Evolutionary conservation across 2,113 vertebrate species (phyloP).

Genomic region (Orcinus orca): DNA sequence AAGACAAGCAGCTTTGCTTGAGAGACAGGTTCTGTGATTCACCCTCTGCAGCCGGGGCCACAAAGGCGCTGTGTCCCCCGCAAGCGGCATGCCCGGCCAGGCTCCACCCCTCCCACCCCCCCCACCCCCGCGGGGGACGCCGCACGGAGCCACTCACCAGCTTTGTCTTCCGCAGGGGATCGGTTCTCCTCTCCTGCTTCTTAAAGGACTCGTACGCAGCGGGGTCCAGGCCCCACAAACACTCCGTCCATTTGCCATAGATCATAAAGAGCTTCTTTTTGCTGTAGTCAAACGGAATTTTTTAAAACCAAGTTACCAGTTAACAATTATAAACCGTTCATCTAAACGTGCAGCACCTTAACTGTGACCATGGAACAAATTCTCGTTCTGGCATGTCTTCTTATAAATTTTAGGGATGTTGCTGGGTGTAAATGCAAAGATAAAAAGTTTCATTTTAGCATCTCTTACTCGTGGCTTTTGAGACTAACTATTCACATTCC

Average conservation of each 20-base stretch:
- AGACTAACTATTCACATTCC: not conserved
- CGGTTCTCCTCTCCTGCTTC: slow-evolving; percentile 90
- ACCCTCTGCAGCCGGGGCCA: not conserved
- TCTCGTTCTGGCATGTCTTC: not conserved
- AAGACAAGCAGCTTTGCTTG: fast-evolving
- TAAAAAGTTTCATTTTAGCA: not conserved
- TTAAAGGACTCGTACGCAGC: slow-evolving; percentile 87
- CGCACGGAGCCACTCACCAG: slow-evolving; percentile 79
- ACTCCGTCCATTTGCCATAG: slow-evolving; percentile 99
- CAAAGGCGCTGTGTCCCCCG: not conserved
- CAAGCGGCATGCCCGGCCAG: not conserved
- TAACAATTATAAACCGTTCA: not conserved
- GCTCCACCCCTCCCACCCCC: not conserved
- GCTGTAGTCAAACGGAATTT: slow-evolving; percentile 78
- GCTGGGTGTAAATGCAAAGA: not conserved
- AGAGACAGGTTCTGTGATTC: no score
- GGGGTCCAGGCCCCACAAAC: slow-evolving; percentile 93
- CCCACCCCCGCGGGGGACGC: not conserved
- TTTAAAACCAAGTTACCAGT: not conserved
- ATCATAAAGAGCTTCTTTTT: slow-evolving; percentile 95
- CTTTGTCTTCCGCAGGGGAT: slow-evolving; percentile 85
- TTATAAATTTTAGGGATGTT: not conserved
- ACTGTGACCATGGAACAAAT: no score
- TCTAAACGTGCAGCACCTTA: not conserved
- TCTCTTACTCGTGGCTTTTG: not conserved